phyloP scores from a whole-genome alignment of 2,113 vertebrate genomes.

The Cynocephalus volans region DNA sequence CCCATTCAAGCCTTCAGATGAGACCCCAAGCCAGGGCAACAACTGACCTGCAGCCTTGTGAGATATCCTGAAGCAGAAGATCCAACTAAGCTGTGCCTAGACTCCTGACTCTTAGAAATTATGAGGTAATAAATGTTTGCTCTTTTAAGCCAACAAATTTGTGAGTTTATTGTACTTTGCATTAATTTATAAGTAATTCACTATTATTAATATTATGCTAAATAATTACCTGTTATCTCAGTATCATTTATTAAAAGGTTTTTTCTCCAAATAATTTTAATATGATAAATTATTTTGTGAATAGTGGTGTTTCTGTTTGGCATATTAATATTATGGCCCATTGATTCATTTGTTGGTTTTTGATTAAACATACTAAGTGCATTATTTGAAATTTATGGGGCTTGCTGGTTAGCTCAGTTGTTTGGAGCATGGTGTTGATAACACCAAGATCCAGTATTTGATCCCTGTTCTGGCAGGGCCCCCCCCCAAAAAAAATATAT shows the following conservation, averaged over 20 bases:
- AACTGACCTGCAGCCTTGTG: not conserved
- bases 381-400: not conserved
- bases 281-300: not conserved
- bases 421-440: too few species aligned
- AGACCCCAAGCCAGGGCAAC: not conserved
- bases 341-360: not conserved
- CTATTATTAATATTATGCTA: not conserved
- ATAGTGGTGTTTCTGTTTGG: not conserved
- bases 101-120: not conserved
- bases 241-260: not conserved
- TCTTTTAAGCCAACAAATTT: not conserved
- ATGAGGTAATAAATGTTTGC: not conserved
- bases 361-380: not conserved
- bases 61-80: too few species aligned
- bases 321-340: not conserved
- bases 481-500: too few species aligned
- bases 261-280: not conserved
- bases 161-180: not conserved
- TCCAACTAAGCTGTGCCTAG: not conserved
- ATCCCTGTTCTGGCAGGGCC: too few species aligned
- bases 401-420: too few species aligned
- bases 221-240: not conserved
- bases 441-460: too few species aligned
- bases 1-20: not conserved
- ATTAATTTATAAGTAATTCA: not conserved